Evolutionary conservation across 2,797 vertebrate species (phyloP), one percentile per base, ranked within the genome.

Genomic region (Knipowitschia caucasica): DNA sequence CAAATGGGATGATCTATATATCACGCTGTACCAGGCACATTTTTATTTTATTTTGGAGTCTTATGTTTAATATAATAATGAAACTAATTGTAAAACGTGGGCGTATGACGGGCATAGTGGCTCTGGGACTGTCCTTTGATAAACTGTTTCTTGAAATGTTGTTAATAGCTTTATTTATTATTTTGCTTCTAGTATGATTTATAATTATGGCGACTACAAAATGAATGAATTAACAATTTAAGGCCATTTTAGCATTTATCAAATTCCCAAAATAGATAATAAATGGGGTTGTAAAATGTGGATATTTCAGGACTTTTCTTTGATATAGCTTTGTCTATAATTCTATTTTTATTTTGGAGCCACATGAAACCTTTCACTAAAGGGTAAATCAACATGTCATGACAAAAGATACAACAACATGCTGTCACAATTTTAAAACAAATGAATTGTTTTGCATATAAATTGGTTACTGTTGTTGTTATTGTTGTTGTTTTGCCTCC

Each of bases 31-130:
- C 65, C 52, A 62, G 64, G 63, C 33, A 69, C 79, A 75, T 29
- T 67, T 85, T 78, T n/a, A n/a, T n/a, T n/a, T 71, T 47, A 71
- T 69, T 80, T 78, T 69, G 62, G 66, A 68, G 67, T 83, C 60
- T 79, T 75, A 67, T 56, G 69, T 81, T 80, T 63, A 67, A 64
- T 83, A 69, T 82, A 80, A 73, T 84, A 84, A 62, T 26, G 67
- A 67, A 61, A 60, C 49, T 64, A 66, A 31, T 14, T 72, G 70
- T 66, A 68, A 70, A 56, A 71, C 63, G 29, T 64, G 72, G 71
- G 54, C 69, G 75, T 68, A 34, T 67, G 59, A 55, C 47, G 69
- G 36, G 33, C 18, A 53, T 69, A 69, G 69, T 44, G 65, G 57
- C 15, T 47, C 62, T 61, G 62, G 50, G 51, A 58, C 71, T 71